These are phyloP conservation scores for Oophaga pumilio DNA, from an alignment of 2,113 vertebrate species.

Conservation along the genomic window DNA sequence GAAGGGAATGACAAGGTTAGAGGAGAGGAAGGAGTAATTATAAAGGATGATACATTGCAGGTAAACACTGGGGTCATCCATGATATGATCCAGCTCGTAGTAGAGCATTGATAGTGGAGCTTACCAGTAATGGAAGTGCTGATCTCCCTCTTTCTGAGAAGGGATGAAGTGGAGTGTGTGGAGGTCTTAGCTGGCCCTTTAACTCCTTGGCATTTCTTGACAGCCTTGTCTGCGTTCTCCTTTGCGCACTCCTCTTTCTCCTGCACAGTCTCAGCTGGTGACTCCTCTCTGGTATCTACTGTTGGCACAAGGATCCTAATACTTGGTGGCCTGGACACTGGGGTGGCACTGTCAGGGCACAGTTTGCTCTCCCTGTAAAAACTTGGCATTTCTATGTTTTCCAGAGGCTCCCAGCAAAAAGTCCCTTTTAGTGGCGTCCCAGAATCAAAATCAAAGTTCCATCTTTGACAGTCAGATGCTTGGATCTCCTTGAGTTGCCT, in stretches of 20 bases:
- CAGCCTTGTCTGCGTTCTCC: constrained; percentile 43
- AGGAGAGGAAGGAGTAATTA: not conserved
- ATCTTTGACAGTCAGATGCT: constrained; percentile 51
- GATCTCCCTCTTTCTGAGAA: constrained; percentile 26
- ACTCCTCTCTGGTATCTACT: not conserved
- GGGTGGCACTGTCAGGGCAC: not conserved
- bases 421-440: constrained; percentile 45
- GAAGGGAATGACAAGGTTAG: not conserved
- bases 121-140: constrained; percentile 42
- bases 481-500: constrained; percentile 55
- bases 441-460: constrained; percentile 57
- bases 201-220: constrained; percentile 40
- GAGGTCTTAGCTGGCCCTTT: constrained; percentile 3
- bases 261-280: not conserved
- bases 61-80: no score
- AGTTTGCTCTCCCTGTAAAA: constrained; percentile 47
- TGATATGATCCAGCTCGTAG: not conserved
- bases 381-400: constrained; percentile 29
- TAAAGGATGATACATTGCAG: not conserved
- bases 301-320: not conserved
- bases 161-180: not conserved
- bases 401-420: constrained; percentile 54
- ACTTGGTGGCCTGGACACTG: not conserved
- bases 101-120: not conserved
- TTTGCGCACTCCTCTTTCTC: not conserved